A percentile compares a stretch with the other conserved stretches of the same genome.
Evolutionary conservation across 1,140 invertebrate species (phyloP).

Genomic region (Hyposmocoma kahamanoa): DNA sequence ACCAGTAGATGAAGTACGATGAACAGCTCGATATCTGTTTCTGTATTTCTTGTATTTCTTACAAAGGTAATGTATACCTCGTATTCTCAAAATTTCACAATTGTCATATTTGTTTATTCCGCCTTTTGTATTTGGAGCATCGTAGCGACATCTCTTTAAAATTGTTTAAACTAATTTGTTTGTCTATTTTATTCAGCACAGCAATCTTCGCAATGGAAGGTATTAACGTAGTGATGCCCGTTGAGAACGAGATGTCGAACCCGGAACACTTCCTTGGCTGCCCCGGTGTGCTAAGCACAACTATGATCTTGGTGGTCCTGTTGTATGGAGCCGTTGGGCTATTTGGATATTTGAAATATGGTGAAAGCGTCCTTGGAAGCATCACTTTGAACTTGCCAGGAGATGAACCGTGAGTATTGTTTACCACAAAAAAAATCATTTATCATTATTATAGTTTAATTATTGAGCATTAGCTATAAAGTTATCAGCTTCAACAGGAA

Average conservation of each 20-base stretch:
- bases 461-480: too few relatives aligned
- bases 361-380: conserved; percentile 76
- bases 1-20: too few relatives aligned
- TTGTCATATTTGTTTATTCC: too few relatives aligned
- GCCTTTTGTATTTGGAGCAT: too few relatives aligned
- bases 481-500: too few relatives aligned
- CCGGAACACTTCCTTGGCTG: conserved; percentile 85
- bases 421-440: too few relatives aligned
- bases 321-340: conserved; percentile 86
- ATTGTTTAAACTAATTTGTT: not conserved
- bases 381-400: conserved; percentile 81
- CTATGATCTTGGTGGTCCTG: conserved; percentile 83
- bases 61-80: too few relatives aligned
- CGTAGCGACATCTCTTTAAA: too few relatives aligned
- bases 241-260: conserved; percentile 89
- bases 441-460: too few relatives aligned
- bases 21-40: too few relatives aligned
- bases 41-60: too few relatives aligned
- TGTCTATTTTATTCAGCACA: conserved; percentile 70
- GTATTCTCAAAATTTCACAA: too few relatives aligned
- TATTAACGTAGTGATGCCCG: conserved; percentile 87
- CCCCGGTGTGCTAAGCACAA: conserved; percentile 85
- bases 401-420: conserved; percentile 74
- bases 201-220: conserved; percentile 87
- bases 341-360: conserved; percentile 87